Conservation (phyloP, 2,888 invertebrate species). For the Leucophora obtusa region DNA sequence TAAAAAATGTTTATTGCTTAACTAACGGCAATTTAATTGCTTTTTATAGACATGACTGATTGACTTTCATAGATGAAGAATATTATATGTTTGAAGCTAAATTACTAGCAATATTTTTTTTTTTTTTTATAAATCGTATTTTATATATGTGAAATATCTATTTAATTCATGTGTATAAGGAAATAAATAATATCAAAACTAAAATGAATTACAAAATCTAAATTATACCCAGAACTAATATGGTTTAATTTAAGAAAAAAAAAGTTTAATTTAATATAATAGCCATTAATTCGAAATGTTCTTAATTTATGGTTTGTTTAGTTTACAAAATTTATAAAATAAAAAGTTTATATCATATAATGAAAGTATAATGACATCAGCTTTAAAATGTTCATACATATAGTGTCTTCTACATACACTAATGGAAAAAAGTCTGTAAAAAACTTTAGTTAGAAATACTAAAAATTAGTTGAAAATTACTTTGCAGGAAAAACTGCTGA, state of each 20-base stretch:
- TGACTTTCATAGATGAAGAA: slow-evolving; percentile 26
- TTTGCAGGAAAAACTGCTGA: too few species aligned
- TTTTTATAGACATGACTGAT: slow-evolving; percentile 55
- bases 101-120: not conserved
- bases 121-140: not conserved
- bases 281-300: not conserved
- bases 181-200: not conserved
- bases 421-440: too few species aligned
- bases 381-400: too few species aligned
- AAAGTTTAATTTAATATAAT: not conserved
- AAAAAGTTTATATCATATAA: too few species aligned
- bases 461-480: too few species aligned
- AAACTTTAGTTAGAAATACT: too few species aligned
- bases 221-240: too few species aligned
- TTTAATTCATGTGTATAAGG: not conserved
- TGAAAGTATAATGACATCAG: too few species aligned
- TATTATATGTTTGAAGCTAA: not conserved
- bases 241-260: not conserved
- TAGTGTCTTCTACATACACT: too few species aligned
- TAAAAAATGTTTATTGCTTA: slow-evolving; percentile 47
- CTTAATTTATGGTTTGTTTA: too few species aligned
- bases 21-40: slow-evolving; percentile 52
- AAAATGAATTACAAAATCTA: not conserved
- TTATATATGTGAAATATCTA: not conserved
- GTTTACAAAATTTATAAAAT: too few species aligned